Evolutionary conservation across 2,888 invertebrate species (phyloP).

Genomic region (Melitaea athalia): DNA sequence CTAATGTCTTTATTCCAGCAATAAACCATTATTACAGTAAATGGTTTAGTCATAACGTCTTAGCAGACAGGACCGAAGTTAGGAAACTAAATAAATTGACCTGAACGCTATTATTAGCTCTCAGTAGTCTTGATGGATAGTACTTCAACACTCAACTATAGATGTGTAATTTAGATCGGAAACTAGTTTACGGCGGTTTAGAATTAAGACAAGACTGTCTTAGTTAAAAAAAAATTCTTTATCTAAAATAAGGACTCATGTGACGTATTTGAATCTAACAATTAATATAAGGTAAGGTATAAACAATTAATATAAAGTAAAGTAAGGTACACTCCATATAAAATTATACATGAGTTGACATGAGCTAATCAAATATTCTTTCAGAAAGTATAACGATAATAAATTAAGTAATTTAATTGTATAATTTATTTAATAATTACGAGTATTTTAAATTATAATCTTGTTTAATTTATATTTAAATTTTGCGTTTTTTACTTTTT

Average conservation of each 20-base stretch:
- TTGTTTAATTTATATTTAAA: too few species aligned
- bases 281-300: background rate
- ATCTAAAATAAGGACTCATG: background rate
- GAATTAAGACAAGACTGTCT: slow-evolving; percentile 13
- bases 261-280: background rate
- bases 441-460: too few species aligned
- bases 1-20: slow-evolving; percentile 10
- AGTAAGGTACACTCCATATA: background rate
- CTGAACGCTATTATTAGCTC: slow-evolving; percentile 25
- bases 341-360: too few species aligned
- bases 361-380: too few species aligned
- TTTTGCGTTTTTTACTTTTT: too few species aligned
- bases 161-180: slow-evolving; percentile 30
- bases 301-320: background rate
- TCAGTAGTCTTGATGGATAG: slow-evolving; percentile 26
- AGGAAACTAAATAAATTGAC: slow-evolving; percentile 20
- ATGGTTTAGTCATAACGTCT: slow-evolving; percentile 19
- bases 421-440: too few species aligned
- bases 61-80: slow-evolving; percentile 16
- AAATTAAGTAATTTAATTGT: too few species aligned
- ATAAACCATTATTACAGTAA: slow-evolving; percentile 19
- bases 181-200: slow-evolving; percentile 13
- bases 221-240: background rate
- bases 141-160: slow-evolving; percentile 23
- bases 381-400: too few species aligned